phyloP scores from a whole-genome alignment of 2,797 vertebrate genomes.

The Malacoctenus gilli region DNA sequence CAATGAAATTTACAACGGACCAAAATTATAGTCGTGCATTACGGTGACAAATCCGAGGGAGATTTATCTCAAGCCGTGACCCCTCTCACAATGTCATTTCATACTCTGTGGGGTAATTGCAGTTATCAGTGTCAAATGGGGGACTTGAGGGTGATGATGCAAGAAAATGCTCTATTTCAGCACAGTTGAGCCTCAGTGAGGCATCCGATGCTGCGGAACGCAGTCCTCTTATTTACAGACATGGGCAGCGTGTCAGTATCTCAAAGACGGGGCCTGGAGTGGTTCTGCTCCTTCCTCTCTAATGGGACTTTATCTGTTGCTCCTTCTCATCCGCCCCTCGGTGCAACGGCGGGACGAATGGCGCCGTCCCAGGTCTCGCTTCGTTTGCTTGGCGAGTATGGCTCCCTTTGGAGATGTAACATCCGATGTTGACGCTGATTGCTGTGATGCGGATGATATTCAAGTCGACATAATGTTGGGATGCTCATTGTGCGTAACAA shows the following conservation, averaged over 20 bases:
- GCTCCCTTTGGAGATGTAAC: not conserved
- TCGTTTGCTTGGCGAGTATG: slow-evolving; percentile 2
- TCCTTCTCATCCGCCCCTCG: slow-evolving; percentile 1
- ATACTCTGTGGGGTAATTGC: not conserved
- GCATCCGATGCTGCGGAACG: slow-evolving; percentile 1
- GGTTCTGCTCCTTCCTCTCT: not conserved
- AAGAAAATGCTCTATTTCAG: not conserved
- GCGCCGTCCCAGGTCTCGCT: not conserved
- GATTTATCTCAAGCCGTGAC: not conserved
- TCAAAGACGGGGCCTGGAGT: slow-evolving; percentile 11
- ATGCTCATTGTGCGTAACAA: too few relatives aligned
- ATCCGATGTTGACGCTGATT: not conserved
- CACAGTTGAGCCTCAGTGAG: not conserved
- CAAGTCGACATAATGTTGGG: too few relatives aligned
- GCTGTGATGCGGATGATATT: not conserved
- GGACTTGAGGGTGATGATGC: not conserved
- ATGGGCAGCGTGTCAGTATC: not conserved
- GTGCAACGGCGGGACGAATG: slow-evolving; percentile 1
- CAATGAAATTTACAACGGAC: too few relatives aligned
- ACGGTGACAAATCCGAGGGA: not conserved
- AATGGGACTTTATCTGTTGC: slow-evolving; percentile 5
- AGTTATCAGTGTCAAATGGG: not conserved
- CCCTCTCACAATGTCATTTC: not conserved
- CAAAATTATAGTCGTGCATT: not conserved
- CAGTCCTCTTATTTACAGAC: not conserved